These are phyloP conservation scores for Enteromius thamalakanensis DNA, from an alignment of 2,797 vertebrate genomes.

Conservation along the genomic window DNA sequence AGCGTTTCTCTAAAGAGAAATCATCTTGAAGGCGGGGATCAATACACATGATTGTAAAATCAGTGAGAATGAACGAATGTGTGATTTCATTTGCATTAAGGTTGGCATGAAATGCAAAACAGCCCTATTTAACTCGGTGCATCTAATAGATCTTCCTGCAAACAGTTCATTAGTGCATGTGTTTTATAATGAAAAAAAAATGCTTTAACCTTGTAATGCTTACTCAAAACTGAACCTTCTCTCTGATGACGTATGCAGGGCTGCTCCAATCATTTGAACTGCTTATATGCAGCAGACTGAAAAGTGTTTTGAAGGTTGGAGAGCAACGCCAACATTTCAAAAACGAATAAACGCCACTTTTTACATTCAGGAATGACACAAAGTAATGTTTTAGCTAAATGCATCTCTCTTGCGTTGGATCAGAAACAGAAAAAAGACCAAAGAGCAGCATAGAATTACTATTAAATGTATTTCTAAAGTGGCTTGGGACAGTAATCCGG, in stretches of 20 bases:
- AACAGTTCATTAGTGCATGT: not conserved
- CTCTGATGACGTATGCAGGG: not conserved
- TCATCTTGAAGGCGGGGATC: not conserved
- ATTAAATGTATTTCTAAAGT: conserved; percentile 1
- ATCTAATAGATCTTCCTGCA: not conserved
- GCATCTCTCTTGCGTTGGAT: conserved; percentile 9
- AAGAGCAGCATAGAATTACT: conserved; percentile 2
- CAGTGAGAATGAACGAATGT: not conserved
- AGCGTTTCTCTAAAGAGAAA: not conserved
- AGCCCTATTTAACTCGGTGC: not conserved
- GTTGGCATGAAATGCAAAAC: not conserved
- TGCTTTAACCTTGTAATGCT: not conserved
- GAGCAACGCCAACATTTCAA: not conserved
- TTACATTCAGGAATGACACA: not conserved
- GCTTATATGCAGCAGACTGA: not conserved
- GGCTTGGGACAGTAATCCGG: conserved; percentile 31
- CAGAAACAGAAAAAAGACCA: not conserved
- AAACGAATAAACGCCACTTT: not conserved
- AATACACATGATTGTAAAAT: conserved; percentile 9
- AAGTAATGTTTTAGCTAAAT: not conserved
- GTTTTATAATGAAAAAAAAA: not conserved
- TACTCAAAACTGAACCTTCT: not conserved
- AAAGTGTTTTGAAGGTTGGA: not conserved
- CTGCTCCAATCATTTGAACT: not conserved
- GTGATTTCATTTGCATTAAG: conserved; percentile 9